A percentile compares a stretch with the other conserved stretches of the same genome.
Evolutionary conservation across 2,113 vertebrate genomes (phyloP).

Genomic region (Ictalurus furcatus): DNA sequence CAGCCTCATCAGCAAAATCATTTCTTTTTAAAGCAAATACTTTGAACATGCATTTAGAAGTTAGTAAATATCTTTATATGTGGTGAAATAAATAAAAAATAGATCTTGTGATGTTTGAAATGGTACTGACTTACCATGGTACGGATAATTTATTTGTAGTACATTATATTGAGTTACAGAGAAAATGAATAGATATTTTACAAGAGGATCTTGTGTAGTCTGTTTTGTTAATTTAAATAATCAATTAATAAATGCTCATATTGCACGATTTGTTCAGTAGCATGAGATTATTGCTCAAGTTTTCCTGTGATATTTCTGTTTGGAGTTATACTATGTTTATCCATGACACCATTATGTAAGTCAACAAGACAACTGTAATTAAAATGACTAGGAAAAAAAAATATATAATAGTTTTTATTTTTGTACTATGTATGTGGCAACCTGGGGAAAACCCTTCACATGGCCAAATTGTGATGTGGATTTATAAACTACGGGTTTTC

Average conservation of each 20-base stretch:
- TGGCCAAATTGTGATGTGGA: no score
- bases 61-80: not conserved
- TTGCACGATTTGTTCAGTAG: not conserved
- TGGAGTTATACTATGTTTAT: not conserved
- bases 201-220: not conserved
- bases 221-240: constrained; percentile 7
- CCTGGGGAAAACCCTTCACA: not conserved
- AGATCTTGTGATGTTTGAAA: constrained; percentile 7
- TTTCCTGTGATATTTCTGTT: not conserved
- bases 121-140: not conserved
- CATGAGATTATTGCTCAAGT: not conserved
- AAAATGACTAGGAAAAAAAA: not conserved
- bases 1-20: not conserved
- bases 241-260: not conserved
- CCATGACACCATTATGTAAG: not conserved
- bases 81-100: constrained; percentile 15
- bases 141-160: not conserved
- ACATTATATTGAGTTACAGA: not conserved
- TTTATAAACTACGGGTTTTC: no score
- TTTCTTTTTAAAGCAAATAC: not conserved
- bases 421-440: not conserved
- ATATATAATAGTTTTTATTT: no score
- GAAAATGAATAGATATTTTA: not conserved
- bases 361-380: not conserved
- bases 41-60: not conserved